phyloP scores from a whole-genome alignment of 2,888 invertebrate species.

The Dexiosoma caninum region DNA sequence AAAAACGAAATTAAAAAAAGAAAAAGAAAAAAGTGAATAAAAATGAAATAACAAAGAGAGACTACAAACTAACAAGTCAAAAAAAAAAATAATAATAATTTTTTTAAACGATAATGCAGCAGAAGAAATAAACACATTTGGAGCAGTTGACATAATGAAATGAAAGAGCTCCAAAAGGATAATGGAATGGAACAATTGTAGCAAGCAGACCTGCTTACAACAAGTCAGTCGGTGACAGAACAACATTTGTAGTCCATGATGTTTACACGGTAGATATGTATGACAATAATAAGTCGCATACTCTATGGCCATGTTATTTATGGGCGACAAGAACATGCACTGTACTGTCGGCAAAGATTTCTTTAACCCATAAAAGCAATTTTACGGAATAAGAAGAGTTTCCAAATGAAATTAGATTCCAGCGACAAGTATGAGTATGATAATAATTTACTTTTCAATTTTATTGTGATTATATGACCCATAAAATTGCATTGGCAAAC shows the following conservation, averaged over 20 bases:
- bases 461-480: too few species aligned
- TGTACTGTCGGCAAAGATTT: background rate
- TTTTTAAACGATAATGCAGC: slow-evolving; percentile 5
- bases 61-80: slow-evolving; percentile 34
- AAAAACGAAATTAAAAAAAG: slow-evolving; percentile 10
- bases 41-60: too few species aligned
- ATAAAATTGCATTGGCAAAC: background rate
- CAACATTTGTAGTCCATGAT: slow-evolving; percentile 28
- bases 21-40: background rate
- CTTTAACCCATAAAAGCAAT: background rate
- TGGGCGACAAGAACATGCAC: background rate
- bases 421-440: too few species aligned
- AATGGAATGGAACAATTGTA: slow-evolving; percentile 17
- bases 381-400: background rate
- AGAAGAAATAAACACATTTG: slow-evolving; percentile 17
- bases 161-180: background rate
- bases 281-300: background rate
- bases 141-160: slow-evolving; percentile 21
- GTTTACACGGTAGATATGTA: slow-evolving; percentile 24
- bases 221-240: slow-evolving; percentile 47
- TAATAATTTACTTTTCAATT: background rate
- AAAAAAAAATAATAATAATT: background rate
- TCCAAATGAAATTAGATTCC: background rate
- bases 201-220: slow-evolving; percentile 6
- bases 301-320: background rate